Conservation (phyloP, 2,113 vertebrate species). For the Mastomys coucha region DNA sequence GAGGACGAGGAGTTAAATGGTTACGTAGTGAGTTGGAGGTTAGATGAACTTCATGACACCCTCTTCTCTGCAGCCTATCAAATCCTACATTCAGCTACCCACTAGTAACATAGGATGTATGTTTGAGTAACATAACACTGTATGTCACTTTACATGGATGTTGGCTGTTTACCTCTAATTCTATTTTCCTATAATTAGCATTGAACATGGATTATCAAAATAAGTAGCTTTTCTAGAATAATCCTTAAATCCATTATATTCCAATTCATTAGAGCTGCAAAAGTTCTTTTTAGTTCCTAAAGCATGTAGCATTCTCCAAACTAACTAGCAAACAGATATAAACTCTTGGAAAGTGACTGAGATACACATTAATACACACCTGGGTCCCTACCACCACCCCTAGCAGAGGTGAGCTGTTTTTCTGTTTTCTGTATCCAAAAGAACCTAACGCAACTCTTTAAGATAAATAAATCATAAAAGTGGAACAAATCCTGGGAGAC, state of each 20-base stretch:
- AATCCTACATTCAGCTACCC: constrained; percentile 24
- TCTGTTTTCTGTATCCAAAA: constrained; percentile 36
- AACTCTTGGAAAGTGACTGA: background rate
- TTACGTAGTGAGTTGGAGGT: background rate
- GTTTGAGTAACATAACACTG: background rate
- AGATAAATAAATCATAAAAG: constrained; percentile 32
- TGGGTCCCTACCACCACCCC: background rate
- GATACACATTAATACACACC: background rate
- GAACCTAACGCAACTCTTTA: background rate
- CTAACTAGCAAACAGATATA: constrained; percentile 6
- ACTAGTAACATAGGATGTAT: background rate
- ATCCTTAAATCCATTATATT: constrained; percentile 24
- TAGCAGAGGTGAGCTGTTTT: background rate
- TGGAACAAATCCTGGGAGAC: constrained; percentile 11
- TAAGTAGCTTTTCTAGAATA: background rate
- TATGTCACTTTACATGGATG: background rate
- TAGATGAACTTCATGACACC: background rate
- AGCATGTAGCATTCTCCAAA: background rate
- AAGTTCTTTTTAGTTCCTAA: background rate
- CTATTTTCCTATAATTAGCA: constrained; percentile 33
- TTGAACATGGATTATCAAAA: constrained; percentile 37
- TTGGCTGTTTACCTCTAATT: background rate
- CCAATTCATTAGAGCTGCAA: constrained; percentile 8
- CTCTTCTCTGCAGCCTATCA: background rate
- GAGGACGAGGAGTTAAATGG: background rate